phyloP scores from a whole-genome alignment of 2,113 vertebrate genomes.

The Sinocyclocheilus anshuiensis region DNA sequence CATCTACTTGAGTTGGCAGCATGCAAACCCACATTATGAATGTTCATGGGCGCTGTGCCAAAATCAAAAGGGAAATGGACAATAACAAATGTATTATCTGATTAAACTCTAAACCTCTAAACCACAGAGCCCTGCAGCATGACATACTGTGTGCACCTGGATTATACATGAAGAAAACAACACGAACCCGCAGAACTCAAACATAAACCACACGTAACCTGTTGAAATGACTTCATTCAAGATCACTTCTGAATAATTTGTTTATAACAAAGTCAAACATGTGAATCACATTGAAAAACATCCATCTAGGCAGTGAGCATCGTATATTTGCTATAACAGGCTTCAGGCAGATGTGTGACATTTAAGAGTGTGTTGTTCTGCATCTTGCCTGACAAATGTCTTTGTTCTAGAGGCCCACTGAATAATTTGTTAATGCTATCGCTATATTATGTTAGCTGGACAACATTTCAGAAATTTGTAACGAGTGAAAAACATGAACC shows the following conservation, averaged over 20 bases:
- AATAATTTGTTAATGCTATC: constrained; percentile 31
- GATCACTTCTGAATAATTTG: constrained; percentile 1
- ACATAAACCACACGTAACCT: background rate
- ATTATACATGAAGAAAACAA: constrained; percentile 25
- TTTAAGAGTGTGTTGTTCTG: background rate
- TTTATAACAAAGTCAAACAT: background rate
- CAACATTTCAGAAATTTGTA: constrained; percentile 29
- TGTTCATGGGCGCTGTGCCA: constrained; percentile 45
- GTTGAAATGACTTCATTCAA: constrained; percentile 24
- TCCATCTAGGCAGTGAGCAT: background rate
- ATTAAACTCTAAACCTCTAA: constrained; percentile 51
- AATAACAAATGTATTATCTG: constrained; percentile 61
- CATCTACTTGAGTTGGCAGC: constrained; percentile 66
- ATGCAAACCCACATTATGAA: constrained; percentile 56
- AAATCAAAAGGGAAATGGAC: constrained; percentile 66
- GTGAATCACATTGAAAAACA: background rate
- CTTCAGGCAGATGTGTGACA: background rate
- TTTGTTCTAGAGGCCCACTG: background rate
- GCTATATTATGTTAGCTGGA: constrained; percentile 33
- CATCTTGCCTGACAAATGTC: constrained; percentile 6
- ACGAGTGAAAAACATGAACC: constrained; percentile 33
- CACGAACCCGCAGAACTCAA: background rate
- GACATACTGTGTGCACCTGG: constrained; percentile 43
- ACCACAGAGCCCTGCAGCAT: constrained; percentile 41
- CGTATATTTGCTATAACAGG: background rate